Percentiles rank a stretch among this genome's conserved stretches.
Evolutionary conservation across 2,888 invertebrate genomes (phyloP).

Genomic region (Luffia ferchaultella): DNA sequence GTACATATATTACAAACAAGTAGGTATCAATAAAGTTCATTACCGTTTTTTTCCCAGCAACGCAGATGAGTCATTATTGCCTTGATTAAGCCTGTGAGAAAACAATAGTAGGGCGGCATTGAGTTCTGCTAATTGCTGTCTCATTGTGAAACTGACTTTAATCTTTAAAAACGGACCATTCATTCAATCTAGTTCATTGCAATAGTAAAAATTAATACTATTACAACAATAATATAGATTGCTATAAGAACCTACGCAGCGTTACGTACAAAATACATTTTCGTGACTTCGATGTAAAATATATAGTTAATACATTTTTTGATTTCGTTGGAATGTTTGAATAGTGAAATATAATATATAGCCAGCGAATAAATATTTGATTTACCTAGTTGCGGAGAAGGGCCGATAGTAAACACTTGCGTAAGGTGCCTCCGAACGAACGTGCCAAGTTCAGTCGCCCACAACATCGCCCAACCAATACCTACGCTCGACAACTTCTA

Average conservation of each 20-base stretch:
- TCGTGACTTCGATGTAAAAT: too few species aligned
- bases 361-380: not conserved
- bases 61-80: not conserved
- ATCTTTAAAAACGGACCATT: too few species aligned
- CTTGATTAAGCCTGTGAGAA: not conserved
- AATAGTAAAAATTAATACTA: too few species aligned
- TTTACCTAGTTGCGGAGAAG: not conserved
- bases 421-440: not conserved
- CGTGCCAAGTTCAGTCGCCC: conserved; percentile 48
- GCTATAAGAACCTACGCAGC: too few species aligned
- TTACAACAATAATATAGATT: too few species aligned
- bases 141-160: too few species aligned
- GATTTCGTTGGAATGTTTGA: too few species aligned
- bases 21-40: not conserved
- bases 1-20: too few species aligned
- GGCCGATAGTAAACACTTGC: not conserved
- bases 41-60: not conserved
- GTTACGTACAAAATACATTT: too few species aligned
- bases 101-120: not conserved
- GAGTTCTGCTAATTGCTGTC: not conserved
- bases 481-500: conserved; percentile 28
- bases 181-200: too few species aligned
- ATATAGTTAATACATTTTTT: too few species aligned
- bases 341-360: too few species aligned
- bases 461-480: conserved; percentile 33